phyloP scores from a whole-genome alignment of 1,140 invertebrate genomes.

The Cryptotermes secundus region DNA sequence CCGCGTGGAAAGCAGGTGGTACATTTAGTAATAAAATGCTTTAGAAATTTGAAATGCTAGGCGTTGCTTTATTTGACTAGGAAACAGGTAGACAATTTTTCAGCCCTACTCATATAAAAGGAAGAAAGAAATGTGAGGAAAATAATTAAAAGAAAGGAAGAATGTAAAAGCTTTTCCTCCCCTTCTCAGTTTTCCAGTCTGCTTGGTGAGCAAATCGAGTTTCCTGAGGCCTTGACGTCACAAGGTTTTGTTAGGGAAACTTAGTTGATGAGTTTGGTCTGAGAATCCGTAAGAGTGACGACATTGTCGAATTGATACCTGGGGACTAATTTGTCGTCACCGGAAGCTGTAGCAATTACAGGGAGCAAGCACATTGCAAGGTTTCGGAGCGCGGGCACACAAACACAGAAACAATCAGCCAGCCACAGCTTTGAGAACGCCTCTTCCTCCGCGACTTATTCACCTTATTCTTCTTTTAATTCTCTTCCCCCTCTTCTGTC shows the following conservation, averaged over 20 bases:
- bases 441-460: too few relatives aligned
- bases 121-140: background rate
- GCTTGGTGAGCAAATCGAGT: background rate
- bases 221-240: background rate
- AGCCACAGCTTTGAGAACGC: too few relatives aligned
- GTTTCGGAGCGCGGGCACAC: background rate
- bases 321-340: background rate
- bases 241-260: slow-evolving; percentile 16
- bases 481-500: too few relatives aligned
- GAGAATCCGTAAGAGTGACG: background rate
- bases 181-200: background rate
- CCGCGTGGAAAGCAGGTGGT: too few relatives aligned
- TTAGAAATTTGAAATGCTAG: too few relatives aligned
- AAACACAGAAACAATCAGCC: background rate
- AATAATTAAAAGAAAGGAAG: background rate
- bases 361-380: background rate
- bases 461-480: too few relatives aligned
- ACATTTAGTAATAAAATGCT: too few relatives aligned
- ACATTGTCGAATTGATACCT: background rate
- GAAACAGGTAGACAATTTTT: background rate
- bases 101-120: background rate
- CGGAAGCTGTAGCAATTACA: background rate
- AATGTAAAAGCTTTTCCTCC: background rate
- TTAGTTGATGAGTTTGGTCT: background rate
- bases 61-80: too few relatives aligned